Conservation (phyloP, 2,797 vertebrate species). For the Rallus crepitans region DNA sequence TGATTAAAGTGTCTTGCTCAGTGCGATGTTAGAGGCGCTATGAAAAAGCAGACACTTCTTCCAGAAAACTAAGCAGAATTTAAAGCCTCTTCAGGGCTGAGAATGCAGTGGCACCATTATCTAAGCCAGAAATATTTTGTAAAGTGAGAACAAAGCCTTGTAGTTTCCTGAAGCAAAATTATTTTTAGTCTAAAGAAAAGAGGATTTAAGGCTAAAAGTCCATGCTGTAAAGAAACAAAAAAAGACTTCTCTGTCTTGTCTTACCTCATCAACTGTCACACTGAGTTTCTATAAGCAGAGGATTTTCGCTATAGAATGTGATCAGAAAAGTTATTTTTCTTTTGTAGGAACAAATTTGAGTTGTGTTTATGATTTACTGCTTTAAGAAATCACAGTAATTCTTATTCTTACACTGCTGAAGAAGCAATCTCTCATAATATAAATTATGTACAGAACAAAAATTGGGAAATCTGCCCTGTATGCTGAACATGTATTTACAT, state of each 20-base stretch:
- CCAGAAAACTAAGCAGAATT: not conserved
- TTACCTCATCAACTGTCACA: not conserved
- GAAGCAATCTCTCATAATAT: not conserved
- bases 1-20: not conserved
- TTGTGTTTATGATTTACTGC: not conserved
- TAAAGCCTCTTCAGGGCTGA: not conserved
- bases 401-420: not conserved
- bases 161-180: not conserved
- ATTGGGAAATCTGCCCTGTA: fast-evolving
- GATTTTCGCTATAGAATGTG: not conserved
- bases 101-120: not conserved
- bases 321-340: not conserved
- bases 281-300: not conserved
- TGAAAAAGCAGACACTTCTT: not conserved
- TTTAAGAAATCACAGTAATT: not conserved
- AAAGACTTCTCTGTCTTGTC: not conserved
- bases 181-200: not conserved
- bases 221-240: not conserved
- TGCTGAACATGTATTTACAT: not conserved
- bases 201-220: not conserved
- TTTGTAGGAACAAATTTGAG: not conserved
- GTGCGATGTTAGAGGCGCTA: not conserved
- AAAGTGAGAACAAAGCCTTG: not conserved
- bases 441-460: not conserved
- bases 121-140: not conserved